These are phyloP conservation scores for Bos javanicus DNA, from an alignment of 2,113 vertebrate genomes.

Conservation along the genomic window DNA sequence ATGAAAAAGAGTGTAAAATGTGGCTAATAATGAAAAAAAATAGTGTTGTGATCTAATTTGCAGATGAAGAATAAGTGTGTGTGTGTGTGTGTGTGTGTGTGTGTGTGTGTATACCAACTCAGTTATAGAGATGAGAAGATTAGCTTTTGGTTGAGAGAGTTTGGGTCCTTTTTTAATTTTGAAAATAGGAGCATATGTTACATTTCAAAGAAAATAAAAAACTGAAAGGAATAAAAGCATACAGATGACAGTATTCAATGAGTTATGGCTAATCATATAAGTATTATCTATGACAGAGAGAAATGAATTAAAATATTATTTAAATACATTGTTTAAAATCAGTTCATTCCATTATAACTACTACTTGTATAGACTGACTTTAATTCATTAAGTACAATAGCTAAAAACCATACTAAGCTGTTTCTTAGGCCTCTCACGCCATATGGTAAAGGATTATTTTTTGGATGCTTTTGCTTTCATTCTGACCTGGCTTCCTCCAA, in stretches of 20 bases:
- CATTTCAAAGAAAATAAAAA: constrained; percentile 13
- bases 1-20: background rate
- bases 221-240: background rate
- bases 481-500: background rate
- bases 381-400: background rate
- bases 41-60: background rate
- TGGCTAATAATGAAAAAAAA: background rate
- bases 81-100: background rate
- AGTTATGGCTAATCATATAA: background rate
- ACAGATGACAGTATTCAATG: background rate
- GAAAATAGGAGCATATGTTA: background rate
- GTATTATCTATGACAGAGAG: background rate
- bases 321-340: background rate
- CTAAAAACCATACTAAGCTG: background rate
- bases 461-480: background rate
- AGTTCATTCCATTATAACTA: background rate
- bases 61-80: background rate
- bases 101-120: background rate
- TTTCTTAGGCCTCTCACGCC: background rate
- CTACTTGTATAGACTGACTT: background rate
- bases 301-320: background rate
- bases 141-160: background rate
- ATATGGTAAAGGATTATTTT: background rate
- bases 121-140: background rate
- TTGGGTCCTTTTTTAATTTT: background rate